Evolutionary conservation across 2,113 vertebrate genomes (phyloP).

Genomic region (Montifringilla adamsi): DNA sequence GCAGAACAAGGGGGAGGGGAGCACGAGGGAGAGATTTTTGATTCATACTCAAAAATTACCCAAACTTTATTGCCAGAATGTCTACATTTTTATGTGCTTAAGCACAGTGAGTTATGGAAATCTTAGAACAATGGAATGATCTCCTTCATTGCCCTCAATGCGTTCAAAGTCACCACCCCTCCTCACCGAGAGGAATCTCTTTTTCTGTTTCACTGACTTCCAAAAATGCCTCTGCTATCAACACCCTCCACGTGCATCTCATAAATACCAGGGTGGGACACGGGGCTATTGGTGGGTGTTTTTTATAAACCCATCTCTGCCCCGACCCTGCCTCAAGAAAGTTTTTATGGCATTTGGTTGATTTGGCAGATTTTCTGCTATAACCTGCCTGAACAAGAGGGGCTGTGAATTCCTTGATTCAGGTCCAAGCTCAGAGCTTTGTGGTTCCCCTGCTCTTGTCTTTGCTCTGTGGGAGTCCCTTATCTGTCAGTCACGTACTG

Average conservation of each 20-base stretch:
- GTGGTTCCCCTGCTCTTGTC: neutral
- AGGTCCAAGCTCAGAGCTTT: constrained; percentile 10
- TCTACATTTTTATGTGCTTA: constrained; percentile 70
- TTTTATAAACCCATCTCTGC: neutral
- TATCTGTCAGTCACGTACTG: constrained; percentile 35
- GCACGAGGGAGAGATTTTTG: constrained; percentile 59
- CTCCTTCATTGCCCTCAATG: constrained; percentile 35
- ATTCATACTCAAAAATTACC: constrained; percentile 63
- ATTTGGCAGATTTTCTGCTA: constrained; percentile 37
- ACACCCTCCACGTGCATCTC: constrained; percentile 22
- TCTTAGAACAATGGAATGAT: constrained; percentile 70
- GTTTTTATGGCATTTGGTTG: neutral
- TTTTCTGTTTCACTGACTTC: constrained; percentile 41
- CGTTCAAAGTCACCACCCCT: constrained; percentile 38
- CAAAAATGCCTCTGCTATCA: constrained; percentile 50
- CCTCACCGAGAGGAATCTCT: constrained; percentile 3
- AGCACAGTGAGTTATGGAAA: constrained; percentile 70
- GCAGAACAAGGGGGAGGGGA: neutral
- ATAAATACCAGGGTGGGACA: constrained; percentile 48
- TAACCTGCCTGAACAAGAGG: constrained; percentile 59
- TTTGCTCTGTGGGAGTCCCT: constrained; percentile 58
- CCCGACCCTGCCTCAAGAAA: neutral
- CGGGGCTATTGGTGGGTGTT: neutral
- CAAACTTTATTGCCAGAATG: constrained; percentile 57
- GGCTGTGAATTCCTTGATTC: constrained; percentile 62